Evolutionary conservation across 2,888 invertebrate species (phyloP), one percentile per base, ranked within the genome.

Genomic region (Luffia ferchaultella): DNA sequence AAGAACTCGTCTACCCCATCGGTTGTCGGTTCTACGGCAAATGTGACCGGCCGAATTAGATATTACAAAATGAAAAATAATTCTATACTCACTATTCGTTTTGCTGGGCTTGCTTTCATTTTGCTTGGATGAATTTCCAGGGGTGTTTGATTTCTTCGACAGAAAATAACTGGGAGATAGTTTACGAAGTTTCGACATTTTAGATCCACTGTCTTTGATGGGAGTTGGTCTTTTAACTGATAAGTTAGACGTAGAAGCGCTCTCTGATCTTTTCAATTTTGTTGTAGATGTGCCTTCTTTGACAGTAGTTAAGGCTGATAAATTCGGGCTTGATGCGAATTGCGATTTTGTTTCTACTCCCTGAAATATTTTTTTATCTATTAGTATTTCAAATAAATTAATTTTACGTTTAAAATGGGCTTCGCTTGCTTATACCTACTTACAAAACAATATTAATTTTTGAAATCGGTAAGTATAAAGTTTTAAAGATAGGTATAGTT

Each of bases 241-340:
- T 40, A 82, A 58, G 54, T 71, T 72, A 0, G 79, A 73, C 0
- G 78, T 75, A 0, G 82, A 79, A 0, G 67, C 68, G 45, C 77
- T 76, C 5, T 76, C 80, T 15, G 60, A 58, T 1, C 74, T 64
- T 50, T 66, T 73, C 3, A 76, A 54, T 16, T 57, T 63, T 41
- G 57, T 63, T 53, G 70, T 76, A 0, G 60, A 20, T 1, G 62
- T 57, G 18, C 73, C 71, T 3, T 76, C 72, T 1, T 62, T 64
- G 0, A 58, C 55, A 9, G 54, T 50, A 0, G 63, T 60, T 18
- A 69, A 49, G 0, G 65, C 67, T 0, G 74, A 72, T 15, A 83
- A 60, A 51, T 82, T 82, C 1, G 82, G 82, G 49, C 77, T 80
- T 0, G 82, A 83, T 1, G 74, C 70, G 50, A 75, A 82, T 57